Evolutionary conservation across 2,113 vertebrate genomes (phyloP).

Genomic region (Phalacrocorax pelagicus): DNA sequence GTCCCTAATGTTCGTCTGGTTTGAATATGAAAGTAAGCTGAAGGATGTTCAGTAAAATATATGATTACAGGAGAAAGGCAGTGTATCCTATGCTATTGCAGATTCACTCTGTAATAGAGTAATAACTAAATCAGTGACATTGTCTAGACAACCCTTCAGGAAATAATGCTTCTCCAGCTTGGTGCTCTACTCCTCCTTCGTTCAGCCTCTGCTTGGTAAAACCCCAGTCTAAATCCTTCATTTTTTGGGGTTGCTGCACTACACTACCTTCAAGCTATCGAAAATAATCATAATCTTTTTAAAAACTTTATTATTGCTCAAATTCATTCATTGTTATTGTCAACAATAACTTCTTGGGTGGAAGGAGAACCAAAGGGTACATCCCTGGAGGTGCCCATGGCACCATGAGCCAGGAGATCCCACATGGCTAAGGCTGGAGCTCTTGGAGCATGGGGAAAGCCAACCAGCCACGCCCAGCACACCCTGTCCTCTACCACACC

Average conservation of each 20-base stretch:
- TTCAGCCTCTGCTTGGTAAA: background rate
- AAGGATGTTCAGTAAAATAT: slow-evolving; percentile 31
- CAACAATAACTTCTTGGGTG: background rate
- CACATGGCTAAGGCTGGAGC: background rate
- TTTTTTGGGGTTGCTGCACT: background rate
- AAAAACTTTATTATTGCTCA: background rate
- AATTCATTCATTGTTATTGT: background rate
- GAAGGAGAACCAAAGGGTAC: background rate
- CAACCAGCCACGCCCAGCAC: background rate
- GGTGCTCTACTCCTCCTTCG: background rate
- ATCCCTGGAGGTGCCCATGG: background rate
- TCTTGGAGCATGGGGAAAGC: background rate
- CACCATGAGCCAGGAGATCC: too few relatives aligned
- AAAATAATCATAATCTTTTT: background rate
- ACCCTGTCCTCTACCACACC: background rate
- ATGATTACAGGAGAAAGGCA: background rate
- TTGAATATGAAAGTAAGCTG: slow-evolving; percentile 38
- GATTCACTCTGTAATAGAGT: background rate
- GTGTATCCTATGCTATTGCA: background rate
- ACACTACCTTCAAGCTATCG: background rate
- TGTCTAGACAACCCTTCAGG: background rate
- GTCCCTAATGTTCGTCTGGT: slow-evolving; percentile 19
- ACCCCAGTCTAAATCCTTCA: background rate
- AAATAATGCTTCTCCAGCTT: background rate
- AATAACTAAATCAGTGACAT: background rate